phyloP scores from a whole-genome alignment of 2,888 invertebrate genomes.

The Nebria salina region DNA sequence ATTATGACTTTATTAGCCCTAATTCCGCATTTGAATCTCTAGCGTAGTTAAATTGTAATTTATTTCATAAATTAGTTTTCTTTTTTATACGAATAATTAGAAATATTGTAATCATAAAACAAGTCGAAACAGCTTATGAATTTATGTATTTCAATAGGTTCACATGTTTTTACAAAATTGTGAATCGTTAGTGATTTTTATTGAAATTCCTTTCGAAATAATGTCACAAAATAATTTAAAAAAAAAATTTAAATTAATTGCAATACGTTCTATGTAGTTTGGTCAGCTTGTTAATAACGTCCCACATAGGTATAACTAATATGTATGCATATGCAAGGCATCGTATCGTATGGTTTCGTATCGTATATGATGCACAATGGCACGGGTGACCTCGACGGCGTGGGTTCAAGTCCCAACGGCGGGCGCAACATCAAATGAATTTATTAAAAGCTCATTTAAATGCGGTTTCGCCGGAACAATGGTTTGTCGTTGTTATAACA shows the following conservation, averaged over 20 bases:
- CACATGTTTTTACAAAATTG: no score
- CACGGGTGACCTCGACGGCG: conserved; percentile 15
- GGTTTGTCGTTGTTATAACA: conserved; percentile 9
- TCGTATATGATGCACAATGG: conserved; percentile 10
- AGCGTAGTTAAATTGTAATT: no score
- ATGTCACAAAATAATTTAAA: background rate
- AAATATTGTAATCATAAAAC: no score
- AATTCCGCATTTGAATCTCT: no score
- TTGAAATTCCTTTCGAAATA: background rate
- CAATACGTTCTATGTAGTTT: background rate
- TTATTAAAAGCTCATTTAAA: conserved; percentile 52
- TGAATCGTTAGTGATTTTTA: background rate
- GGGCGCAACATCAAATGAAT: conserved; percentile 50
- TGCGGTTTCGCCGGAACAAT: conserved; percentile 50
- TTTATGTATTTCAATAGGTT: no score
- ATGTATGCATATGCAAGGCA: no score
- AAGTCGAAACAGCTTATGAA: no score
- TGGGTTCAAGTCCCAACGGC: conserved; percentile 45
- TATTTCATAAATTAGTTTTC: no score
- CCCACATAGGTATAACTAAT: background rate
- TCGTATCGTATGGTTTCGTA: no score
- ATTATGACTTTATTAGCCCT: no score
- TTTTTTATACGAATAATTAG: no score
- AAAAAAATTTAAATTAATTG: background rate
- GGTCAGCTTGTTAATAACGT: conserved; percentile 22